Conservation (phyloP, 2,113 vertebrate genomes). For the Halichoerus grypus region DNA sequence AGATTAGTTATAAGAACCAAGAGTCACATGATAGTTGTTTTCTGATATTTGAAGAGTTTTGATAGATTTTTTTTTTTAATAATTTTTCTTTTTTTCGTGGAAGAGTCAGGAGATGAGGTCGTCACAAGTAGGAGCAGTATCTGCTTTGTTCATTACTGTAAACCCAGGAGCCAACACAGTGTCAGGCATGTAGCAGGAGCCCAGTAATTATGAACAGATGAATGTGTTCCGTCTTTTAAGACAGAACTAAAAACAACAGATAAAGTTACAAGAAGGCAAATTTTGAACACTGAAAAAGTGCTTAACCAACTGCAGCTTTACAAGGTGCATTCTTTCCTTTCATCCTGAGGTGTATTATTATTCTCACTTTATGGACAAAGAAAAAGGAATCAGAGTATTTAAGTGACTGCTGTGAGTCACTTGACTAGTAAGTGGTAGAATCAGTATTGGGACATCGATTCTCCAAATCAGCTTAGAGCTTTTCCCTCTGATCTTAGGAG, state of each 20-base stretch:
- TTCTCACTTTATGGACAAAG: not conserved
- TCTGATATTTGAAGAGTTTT: not conserved
- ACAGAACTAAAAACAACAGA: conserved; percentile 17
- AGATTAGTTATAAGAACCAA: not conserved
- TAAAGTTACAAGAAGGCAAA: conserved; percentile 26
- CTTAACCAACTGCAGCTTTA: not conserved
- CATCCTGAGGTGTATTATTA: not conserved
- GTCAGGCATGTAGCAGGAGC: not conserved
- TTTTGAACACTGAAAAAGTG: not conserved
- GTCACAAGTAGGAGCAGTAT: not conserved
- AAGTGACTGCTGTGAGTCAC: not conserved
- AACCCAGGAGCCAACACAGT: not conserved
- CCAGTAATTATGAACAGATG: not conserved
- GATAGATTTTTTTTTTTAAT: not conserved
- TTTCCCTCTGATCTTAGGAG: not conserved
- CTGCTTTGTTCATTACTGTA: not conserved
- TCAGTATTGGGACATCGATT: not conserved
- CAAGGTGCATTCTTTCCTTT: not conserved
- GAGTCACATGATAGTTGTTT: not conserved
- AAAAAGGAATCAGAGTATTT: not conserved
- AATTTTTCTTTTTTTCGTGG: not conserved
- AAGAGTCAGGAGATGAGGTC: not conserved
- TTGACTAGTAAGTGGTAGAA: not conserved
- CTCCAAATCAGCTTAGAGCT: not conserved
- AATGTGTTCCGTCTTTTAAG: conserved; percentile 9